These are phyloP conservation scores for Strigamia crassipes DNA, from an alignment of 2,888 invertebrate genomes.

Conservation along the genomic window DNA sequence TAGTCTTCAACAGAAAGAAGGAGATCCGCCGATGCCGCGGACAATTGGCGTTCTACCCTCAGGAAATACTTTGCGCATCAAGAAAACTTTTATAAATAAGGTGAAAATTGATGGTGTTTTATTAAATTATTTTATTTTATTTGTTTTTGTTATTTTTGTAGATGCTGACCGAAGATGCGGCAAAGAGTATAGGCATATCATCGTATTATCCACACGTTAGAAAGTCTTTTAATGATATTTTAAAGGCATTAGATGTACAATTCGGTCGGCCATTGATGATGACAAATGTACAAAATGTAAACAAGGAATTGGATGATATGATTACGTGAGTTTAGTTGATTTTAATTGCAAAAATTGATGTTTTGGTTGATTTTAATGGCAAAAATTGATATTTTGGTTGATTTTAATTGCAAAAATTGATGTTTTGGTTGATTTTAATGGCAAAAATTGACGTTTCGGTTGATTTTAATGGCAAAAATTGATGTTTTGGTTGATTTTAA, in stretches of 20 bases:
- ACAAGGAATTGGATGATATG: conserved; percentile 90
- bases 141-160: conserved; percentile 51
- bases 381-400: conserved; percentile 25
- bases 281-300: conserved; percentile 93
- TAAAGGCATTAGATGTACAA: conserved; percentile 90
- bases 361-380: conserved; percentile 11
- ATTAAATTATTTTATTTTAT: not conserved
- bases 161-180: conserved; percentile 94
- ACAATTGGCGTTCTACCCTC: conserved; percentile 93
- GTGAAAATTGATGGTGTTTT: conserved; percentile 54
- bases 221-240: conserved; percentile 92
- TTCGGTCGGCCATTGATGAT: conserved; percentile 96
- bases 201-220: conserved; percentile 95
- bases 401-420: conserved; percentile 29
- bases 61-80: conserved; percentile 90
- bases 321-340: conserved; percentile 64
- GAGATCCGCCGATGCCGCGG: conserved; percentile 98
- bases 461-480: too few species aligned
- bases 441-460: too few species aligned
- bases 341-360: not conserved
- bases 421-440: too few species aligned
- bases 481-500: too few species aligned
- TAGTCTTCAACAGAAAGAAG: conserved; percentile 97
- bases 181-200: conserved; percentile 94
- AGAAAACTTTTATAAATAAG: conserved; percentile 94